Evolutionary conservation across 30 jellyfish, hydroid and myxozoan genomes (phyloP).

Genomic region (Rhopilema esculentum): DNA sequence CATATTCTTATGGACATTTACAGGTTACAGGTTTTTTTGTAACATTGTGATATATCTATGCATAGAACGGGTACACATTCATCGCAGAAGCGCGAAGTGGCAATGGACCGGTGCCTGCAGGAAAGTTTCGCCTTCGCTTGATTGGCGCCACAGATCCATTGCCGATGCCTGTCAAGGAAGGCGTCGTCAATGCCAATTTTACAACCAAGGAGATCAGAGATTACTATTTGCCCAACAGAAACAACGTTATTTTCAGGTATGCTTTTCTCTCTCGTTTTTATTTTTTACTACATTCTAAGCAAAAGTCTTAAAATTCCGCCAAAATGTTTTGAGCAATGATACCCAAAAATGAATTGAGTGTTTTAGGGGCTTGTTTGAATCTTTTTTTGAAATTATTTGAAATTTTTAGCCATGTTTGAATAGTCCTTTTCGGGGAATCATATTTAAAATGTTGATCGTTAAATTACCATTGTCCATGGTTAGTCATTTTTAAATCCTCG

Average conservation of each 20-base stretch:
- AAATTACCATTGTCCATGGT: no score
- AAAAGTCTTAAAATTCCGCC: neutral
- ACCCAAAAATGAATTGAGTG: neutral
- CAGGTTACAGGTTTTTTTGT: no score
- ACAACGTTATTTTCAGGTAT: constrained; percentile 84
- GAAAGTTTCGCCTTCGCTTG: constrained; percentile 88
- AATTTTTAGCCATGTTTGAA: no score
- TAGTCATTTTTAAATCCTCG: no score
- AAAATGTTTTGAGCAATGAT: neutral
- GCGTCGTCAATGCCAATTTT: constrained; percentile 58
- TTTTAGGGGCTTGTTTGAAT: constrained; percentile 27
- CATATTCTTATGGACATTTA: no score
- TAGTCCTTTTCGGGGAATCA: no score
- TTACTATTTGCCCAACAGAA: constrained; percentile 87
- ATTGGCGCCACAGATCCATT: constrained; percentile 91
- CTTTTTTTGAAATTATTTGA: no score
- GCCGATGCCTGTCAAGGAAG: constrained; percentile 88
- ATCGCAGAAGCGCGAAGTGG: constrained; percentile 79
- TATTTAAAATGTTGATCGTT: no score
- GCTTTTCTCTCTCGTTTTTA: neutral
- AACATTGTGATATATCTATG: neutral
- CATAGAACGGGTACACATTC: constrained; percentile 93
- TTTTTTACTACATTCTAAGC: neutral
- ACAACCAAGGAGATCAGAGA: constrained; percentile 81
- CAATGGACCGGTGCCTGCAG: constrained; percentile 74